These are phyloP conservation scores for Phrynosoma blainvillii DNA, from an alignment of 2,113 vertebrate species.

Conservation along the genomic window DNA sequence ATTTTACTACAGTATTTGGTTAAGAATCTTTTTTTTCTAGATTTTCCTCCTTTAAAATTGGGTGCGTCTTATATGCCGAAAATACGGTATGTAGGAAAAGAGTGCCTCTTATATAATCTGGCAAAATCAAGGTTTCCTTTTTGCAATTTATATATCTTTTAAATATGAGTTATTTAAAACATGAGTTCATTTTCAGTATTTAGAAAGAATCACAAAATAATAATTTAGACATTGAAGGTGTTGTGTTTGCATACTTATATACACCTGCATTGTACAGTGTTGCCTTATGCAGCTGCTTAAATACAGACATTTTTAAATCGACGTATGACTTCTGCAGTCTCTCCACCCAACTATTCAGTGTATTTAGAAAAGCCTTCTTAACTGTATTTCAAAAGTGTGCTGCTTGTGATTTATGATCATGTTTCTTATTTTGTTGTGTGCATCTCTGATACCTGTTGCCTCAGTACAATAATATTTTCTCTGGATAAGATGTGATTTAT, in stretches of 20 bases:
- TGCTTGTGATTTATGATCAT: neutral
- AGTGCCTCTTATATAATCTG: no score
- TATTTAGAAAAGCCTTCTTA: neutral
- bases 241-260: neutral
- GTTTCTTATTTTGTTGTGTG: neutral
- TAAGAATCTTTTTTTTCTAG: no score
- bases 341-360: neutral
- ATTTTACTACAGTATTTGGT: no score
- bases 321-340: neutral
- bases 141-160: no score
- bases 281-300: neutral
- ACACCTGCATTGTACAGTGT: neutral
- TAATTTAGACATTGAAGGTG: neutral
- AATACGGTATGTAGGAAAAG: no score
- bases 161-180: no score
- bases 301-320: neutral
- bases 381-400: neutral
- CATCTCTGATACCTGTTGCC: neutral
- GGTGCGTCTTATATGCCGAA: no score
- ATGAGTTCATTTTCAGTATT: accelerated
- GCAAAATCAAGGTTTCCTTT: no score
- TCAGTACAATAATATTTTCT: neutral
- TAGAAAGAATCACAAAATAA: neutral
- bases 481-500: neutral
- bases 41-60: no score